Evolutionary conservation across 2,888 invertebrate genomes (phyloP).

Genomic region (Sceliomorpha sp.): DNA sequence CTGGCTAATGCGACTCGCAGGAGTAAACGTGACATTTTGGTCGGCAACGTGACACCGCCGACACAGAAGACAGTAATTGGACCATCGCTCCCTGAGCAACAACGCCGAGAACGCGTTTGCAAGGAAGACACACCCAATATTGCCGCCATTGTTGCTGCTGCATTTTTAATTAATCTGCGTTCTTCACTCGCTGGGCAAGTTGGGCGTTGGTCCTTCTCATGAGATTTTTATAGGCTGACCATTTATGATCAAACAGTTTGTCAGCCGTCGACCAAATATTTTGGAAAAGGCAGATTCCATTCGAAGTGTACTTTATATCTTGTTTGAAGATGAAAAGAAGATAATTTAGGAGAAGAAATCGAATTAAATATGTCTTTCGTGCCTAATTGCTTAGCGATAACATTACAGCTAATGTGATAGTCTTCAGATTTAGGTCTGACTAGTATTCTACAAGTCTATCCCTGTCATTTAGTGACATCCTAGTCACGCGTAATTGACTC

Average conservation of each 20-base stretch:
- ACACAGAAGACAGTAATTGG: conserved; percentile 60
- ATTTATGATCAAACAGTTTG: too few relatives aligned
- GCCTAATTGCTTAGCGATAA: too few relatives aligned
- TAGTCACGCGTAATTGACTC: conserved; percentile 47
- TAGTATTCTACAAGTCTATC: conserved; percentile 35
- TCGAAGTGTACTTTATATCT: too few relatives aligned
- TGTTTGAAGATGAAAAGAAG: too few relatives aligned
- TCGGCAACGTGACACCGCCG: conserved; percentile 50
- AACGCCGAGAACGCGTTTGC: conserved; percentile 25
- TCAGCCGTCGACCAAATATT: too few relatives aligned
- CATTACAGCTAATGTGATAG: conserved; percentile 1
- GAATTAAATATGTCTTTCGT: too few relatives aligned
- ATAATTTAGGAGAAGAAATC: too few relatives aligned
- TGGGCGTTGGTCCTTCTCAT: too few relatives aligned
- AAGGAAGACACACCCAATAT: conserved; percentile 40
- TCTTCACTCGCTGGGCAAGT: conserved; percentile 19
- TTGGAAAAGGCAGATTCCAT: too few relatives aligned
- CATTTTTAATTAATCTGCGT: conserved; percentile 38
- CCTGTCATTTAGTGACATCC: conserved; percentile 40
- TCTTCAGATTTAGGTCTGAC: conserved; percentile 5
- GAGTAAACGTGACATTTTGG: conserved; percentile 53
- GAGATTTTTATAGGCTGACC: conserved; percentile 33
- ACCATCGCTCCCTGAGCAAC: conserved; percentile 36
- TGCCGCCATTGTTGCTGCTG: conserved; percentile 16
- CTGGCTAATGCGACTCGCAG: conserved; percentile 59